Conservation (phyloP, 2,113 vertebrate species). For the Erythrocercus mccallii region DNA sequence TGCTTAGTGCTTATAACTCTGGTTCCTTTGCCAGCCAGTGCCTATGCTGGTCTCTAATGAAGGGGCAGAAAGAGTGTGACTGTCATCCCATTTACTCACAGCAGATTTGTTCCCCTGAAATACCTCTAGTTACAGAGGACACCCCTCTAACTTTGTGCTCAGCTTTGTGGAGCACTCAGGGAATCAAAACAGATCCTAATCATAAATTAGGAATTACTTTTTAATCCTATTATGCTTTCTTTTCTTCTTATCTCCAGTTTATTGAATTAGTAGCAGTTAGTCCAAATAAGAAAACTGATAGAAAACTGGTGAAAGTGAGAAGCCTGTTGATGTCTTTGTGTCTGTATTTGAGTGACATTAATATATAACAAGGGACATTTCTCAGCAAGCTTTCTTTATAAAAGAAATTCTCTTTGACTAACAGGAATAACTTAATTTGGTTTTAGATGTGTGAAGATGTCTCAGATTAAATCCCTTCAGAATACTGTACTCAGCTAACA, state of each 20-base stretch:
- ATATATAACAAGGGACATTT: not conserved
- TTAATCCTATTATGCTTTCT: not conserved
- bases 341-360: not conserved
- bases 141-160: not conserved
- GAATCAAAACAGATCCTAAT: not conserved
- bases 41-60: not conserved
- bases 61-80: not conserved
- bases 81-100: accelerated
- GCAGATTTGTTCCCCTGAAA: not conserved
- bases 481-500: not conserved
- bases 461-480: not conserved
- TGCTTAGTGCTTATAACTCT: not conserved
- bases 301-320: not conserved
- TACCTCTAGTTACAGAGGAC: not conserved
- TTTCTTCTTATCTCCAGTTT: not conserved
- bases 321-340: not conserved
- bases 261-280: not conserved
- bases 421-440: not conserved
- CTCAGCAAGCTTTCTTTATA: not conserved
- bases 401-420: not conserved
- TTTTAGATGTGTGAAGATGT: not conserved
- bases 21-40: not conserved
- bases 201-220: not conserved
- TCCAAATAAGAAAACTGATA: not conserved
- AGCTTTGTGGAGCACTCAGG: not conserved